phyloP scores from a whole-genome alignment of 2,888 invertebrate species.

The Cenopis cana region DNA sequence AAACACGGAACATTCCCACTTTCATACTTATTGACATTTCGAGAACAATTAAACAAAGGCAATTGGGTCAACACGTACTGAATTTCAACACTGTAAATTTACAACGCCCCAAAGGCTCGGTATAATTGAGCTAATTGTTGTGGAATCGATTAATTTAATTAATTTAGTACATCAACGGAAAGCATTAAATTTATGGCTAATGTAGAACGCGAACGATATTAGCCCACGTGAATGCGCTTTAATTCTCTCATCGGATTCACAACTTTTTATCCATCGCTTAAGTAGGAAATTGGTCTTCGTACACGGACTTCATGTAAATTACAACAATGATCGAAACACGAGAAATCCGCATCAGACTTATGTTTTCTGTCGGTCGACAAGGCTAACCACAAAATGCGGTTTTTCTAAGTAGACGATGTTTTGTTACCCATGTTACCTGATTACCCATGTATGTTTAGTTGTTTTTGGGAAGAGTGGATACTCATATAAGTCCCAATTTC shows the following conservation, averaged over 20 bases:
- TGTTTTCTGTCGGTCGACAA: no score
- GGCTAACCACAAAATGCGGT: no score
- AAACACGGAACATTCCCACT: conserved; percentile 27
- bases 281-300: background rate
- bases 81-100: conserved; percentile 21
- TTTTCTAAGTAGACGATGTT: no score
- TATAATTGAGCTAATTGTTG: conserved; percentile 9
- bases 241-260: no score
- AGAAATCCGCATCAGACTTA: no score
- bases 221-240: background rate
- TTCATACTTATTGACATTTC: conserved; percentile 6
- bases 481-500: no score
- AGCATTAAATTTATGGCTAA: background rate
- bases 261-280: no score
- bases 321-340: no score
- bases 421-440: no score
- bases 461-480: no score
- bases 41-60: conserved; percentile 2
- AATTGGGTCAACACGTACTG: conserved; percentile 13
- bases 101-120: conserved; percentile 6
- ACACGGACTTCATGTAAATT: no score
- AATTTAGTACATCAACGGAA: background rate
- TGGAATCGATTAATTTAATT: conserved; percentile 14
- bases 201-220: background rate
- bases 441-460: no score